Evolutionary conservation across 2,797 vertebrate genomes (phyloP), one percentile per base, ranked within the genome.

Genomic region (Neostethus bicornis): DNA sequence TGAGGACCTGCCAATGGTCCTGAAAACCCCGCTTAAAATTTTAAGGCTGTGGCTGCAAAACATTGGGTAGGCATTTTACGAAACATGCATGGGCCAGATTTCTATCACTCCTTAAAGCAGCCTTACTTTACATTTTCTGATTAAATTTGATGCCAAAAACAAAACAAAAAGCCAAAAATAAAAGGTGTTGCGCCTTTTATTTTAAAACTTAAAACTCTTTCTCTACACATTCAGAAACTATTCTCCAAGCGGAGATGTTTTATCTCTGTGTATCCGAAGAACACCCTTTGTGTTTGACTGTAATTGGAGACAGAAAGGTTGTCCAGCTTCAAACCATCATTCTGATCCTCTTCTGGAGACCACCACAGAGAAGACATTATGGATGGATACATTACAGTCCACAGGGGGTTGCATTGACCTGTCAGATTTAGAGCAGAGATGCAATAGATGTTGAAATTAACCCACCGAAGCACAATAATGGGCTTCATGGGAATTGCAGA

Each of bases 401-500:
- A 60, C 2, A 21, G 1, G 51, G 60, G 73, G 53, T 31, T 2
- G 29, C 47, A 75, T 70, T 59, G 57, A 62, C 67, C 57, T 1
- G 41, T 72, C 42, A 70, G 29, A 23, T 62, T 63, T 39, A 8
- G 14, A 48, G 58, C 17, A 43, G 32, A 52, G 51, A 41, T 20
- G 34, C 21, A 49, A 56, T 28, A 52, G 51, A 13, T 61, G 54
- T 32, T 60, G 47, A 69, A 85, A 81, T 75, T 20, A 37, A 69
- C 61, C 56, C 49, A 59, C 23, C 63, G 47, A 77, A 66, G 56
- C 49, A 47, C 28, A 61, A 51, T 68, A 72, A 79, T 66, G 47
- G 35, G 19, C 25, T 80, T 44, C 31, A 57, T 54, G 63, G 75
- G 74, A 76, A 37, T 43, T 46, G 51, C 41, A 31, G 66, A 60